These are phyloP conservation scores for Chaetodon trifascialis DNA, from an alignment of 2,113 vertebrate genomes.

Conservation along the genomic window DNA sequence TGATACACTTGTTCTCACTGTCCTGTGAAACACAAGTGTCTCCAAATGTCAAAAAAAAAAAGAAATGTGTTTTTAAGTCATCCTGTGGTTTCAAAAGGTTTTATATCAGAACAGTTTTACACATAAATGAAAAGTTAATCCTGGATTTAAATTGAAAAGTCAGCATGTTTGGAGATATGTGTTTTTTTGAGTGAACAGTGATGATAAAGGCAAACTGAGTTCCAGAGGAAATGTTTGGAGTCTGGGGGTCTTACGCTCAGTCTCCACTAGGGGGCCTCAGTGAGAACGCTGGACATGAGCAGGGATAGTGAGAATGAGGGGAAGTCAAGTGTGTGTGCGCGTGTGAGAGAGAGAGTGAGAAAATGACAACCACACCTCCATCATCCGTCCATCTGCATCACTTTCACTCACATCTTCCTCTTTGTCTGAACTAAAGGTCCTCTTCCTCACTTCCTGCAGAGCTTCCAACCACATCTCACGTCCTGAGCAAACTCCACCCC, in stretches of 20 bases:
- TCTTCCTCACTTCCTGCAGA: background rate
- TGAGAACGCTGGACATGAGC: background rate
- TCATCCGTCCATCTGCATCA: background rate
- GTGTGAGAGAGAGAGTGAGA: background rate
- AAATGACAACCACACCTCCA: background rate
- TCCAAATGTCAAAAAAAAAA: background rate
- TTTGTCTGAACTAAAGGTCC: background rate
- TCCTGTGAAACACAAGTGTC: background rate
- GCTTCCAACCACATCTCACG: background rate
- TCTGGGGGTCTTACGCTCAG: background rate
- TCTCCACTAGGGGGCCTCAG: slow-evolving; percentile 64
- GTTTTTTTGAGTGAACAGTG: background rate
- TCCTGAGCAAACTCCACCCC: background rate
- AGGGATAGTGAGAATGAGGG: background rate
- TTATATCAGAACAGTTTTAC: background rate
- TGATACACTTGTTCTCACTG: background rate
- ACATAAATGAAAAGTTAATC: background rate
- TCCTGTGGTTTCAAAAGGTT: background rate
- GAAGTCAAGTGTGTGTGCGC: background rate
- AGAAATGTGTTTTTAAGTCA: background rate
- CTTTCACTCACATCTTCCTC: background rate
- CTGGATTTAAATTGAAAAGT: background rate
- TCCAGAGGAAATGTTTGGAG: background rate
- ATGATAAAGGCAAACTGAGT: background rate
- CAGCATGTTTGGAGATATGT: background rate